These are phyloP conservation scores for Nyctalus aviator DNA, from an alignment of 2,797 vertebrate genomes.

Conservation along the genomic window DNA sequence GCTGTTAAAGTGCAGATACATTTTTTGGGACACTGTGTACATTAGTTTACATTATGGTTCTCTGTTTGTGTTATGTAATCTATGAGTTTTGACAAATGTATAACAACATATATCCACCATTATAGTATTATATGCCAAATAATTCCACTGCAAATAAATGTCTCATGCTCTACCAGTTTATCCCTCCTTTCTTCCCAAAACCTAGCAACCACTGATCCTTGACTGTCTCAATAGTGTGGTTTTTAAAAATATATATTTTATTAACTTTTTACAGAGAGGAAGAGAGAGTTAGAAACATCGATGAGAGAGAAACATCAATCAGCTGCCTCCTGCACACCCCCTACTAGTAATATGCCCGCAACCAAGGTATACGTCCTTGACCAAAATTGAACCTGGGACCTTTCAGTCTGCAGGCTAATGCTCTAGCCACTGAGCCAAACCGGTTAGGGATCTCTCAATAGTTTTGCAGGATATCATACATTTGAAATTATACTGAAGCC, in stretches of 20 bases:
- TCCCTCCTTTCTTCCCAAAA: background rate
- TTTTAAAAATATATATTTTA: no score
- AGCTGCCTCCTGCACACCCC: no score
- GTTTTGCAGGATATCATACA: background rate
- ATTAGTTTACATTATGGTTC: background rate
- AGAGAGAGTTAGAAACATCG: no score
- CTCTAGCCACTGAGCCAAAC: no score
- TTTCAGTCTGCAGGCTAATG: no score
- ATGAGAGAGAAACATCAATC: no score
- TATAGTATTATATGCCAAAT: background rate
- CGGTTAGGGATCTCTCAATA: background rate
- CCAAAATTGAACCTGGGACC: no score
- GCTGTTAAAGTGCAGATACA: background rate
- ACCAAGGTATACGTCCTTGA: no score
- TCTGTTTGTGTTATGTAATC: background rate
- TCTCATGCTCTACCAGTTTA: background rate
- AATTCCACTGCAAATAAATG: background rate
- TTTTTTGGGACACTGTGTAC: background rate
- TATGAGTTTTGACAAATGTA: constrained; percentile 6
- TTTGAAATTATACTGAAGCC: background rate
- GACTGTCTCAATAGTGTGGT: no score
- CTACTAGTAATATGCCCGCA: no score
- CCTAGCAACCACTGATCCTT: background rate
- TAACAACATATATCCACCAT: background rate
- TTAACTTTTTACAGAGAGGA: no score